Base-by-base conservation (phyloP, 2,888 invertebrate genomes). In the Notodonta ziczac region DNA sequence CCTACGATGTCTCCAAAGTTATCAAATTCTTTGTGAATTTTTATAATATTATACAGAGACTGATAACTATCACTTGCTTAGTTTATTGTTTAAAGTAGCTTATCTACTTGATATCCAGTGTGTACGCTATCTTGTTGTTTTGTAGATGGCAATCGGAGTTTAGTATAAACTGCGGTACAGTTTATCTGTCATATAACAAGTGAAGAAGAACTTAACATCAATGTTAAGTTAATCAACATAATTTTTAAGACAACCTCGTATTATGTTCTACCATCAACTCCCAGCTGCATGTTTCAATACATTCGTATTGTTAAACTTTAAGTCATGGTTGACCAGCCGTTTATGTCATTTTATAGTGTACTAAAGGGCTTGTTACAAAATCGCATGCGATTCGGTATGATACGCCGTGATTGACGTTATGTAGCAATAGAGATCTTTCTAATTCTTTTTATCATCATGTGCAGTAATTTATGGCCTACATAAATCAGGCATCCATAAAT, bases 301-400 rank as follows among this genome's bases (percentile, higher is more conserved):
- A 58, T 53, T 9, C 39, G 32, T 67, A 74, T 74, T 77, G 74
- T 72, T 63, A 77, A 72, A 68, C 56, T 70, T 69, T 62, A 48
- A 48, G 75, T 75, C 66, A 80, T 78, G 78, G 79, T 70, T 72
- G 75, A 74, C 62, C 81, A 73, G 70, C 46, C 66, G 77, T 82
- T 61, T 77, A 73, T 82, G 81, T 76, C 78, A 70, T 66, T 67
- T 67, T 67, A 24, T 63, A 61, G 24, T 2, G 24, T 24, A 69
- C 74, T 70, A 75, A 80, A 80, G 78, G 81, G 80, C 73, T 69
- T 73, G 68, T 82, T 82, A 72, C 77, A 74, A 76, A 77, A 81
- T 74, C 64, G 67, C 78, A n/a, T 46, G 46, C 13, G 46, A 4
- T 46, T 46, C 13, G 46, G 42, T 9, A 42, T 42, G 42, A 9